Base-by-base conservation (phyloP, 2,113 vertebrate genomes). In the Alethe castanea region DNA sequence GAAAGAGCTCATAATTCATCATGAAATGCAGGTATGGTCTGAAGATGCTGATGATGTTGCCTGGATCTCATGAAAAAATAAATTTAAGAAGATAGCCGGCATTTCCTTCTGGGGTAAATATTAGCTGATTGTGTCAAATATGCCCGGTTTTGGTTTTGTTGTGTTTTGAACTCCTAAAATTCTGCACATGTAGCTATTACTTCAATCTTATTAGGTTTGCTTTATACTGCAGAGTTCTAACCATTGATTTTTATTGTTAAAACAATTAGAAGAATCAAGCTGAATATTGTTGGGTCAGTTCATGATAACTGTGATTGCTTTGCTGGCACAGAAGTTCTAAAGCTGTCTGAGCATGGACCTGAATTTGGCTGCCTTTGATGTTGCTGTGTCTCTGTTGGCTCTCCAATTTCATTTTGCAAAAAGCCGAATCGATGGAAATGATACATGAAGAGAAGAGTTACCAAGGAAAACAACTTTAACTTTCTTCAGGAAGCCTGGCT, bases 381-480 rank as follows among this genome's bases (percentile, higher is more conserved):
- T 54, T 92, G 36, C 84, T 9, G 16, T 47, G 69, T 87, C 89
- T 92, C 86, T 72, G 12, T 54, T 91, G 57, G 62, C 81, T 91
- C 40, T 92, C 81, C 88, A n/a, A 31, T 92, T 95, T 94, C 83
- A 91, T 94, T 91, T 93, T 87, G 70, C 44, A 90, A 95, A 95
- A 80, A 90, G 66, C 71, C 38, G 42, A 59, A 80, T 83, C 81
- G 66, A 78, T 77, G 74, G 48, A 73, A 45, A n/a, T 82, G 74
- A 56, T 81, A 57, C 26, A 26, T 8, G 69, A 93, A 90, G 66
- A 93, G 66, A 85, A 84, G 76, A 88, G 91, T 42, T 89, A 86
- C 72, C 25, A 81, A 77, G 64, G 70, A 90, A 91, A 88, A 45
- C 45, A 77, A 29, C 33, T 73, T 70, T 87, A 57, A 52, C 57